Conservation (phyloP, 2,888 invertebrate genomes). For the Deilephila elpenor region DNA sequence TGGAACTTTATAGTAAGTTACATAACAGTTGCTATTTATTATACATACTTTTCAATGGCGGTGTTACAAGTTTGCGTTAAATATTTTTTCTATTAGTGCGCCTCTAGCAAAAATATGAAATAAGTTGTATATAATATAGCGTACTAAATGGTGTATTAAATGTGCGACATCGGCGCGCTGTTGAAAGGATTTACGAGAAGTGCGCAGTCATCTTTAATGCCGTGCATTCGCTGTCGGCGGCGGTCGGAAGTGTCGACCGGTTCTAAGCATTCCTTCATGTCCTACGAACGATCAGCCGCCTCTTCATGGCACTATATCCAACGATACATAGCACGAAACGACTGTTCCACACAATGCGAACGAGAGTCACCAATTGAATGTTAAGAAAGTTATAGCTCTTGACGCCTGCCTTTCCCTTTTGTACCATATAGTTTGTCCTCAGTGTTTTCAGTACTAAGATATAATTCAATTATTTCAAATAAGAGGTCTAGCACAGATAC, state of each 20-base stretch:
- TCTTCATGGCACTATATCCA: constrained; percentile 12
- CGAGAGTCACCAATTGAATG: neutral
- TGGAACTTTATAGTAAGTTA: too few relatives aligned
- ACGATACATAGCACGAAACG: neutral
- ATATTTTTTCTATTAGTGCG: too few relatives aligned
- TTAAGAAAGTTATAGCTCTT: neutral
- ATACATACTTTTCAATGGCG: too few relatives aligned
- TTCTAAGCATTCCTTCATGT: constrained; percentile 65
- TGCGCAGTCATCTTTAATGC: constrained; percentile 45
- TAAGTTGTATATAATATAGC: too few relatives aligned
- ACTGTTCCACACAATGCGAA: neutral
- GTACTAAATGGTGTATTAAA: neutral
- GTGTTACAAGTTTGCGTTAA: too few relatives aligned
- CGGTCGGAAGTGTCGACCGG: constrained; percentile 76
- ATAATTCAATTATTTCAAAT: neutral
- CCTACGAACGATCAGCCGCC: constrained; percentile 22
- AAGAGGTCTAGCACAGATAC: neutral
- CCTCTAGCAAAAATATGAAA: too few relatives aligned
- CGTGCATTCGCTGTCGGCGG: constrained; percentile 42
- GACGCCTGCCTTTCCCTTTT: neutral
- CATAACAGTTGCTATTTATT: too few relatives aligned
- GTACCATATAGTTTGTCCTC: neutral
- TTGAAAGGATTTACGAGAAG: constrained; percentile 40
- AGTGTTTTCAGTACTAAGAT: neutral
- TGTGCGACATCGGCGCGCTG: neutral